These are phyloP conservation scores for Aldabrachelys gigantea DNA, from an alignment of 2,113 vertebrate genomes.

Conservation along the genomic window DNA sequence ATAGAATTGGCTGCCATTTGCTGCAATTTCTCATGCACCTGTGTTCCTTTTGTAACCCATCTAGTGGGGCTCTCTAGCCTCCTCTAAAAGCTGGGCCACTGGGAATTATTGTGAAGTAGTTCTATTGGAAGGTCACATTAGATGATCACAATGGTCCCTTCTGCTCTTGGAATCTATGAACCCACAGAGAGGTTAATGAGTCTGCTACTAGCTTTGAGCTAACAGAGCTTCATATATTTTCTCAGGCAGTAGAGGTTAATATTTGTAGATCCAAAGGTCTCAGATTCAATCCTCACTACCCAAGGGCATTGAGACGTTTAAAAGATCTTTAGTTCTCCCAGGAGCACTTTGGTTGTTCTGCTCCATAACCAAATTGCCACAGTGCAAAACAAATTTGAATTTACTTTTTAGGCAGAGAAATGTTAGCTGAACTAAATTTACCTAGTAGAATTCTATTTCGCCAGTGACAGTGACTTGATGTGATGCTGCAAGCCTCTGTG, in stretches of 20 bases:
- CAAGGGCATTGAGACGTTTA: background rate
- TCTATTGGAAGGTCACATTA: background rate
- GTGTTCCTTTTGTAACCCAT: background rate
- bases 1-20: fast-evolving
- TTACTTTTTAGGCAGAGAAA: background rate
- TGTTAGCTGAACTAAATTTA: background rate
- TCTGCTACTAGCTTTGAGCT: background rate
- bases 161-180: background rate
- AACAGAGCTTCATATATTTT: background rate
- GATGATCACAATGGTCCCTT: background rate
- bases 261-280: background rate
- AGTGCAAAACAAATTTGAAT: background rate
- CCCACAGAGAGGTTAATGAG: background rate
- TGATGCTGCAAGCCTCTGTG: background rate
- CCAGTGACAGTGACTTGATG: background rate
- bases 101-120: background rate
- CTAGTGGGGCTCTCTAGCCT: background rate
- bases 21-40: background rate
- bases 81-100: background rate
- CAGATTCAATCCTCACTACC: background rate
- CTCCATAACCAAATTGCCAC: background rate
- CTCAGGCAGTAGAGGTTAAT: background rate
- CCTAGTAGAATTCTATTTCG: background rate
- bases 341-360: background rate
- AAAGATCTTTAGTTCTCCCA: background rate